Evolutionary conservation across 2,797 vertebrate genomes (phyloP).

Genomic region (Masticophis lateralis): DNA sequence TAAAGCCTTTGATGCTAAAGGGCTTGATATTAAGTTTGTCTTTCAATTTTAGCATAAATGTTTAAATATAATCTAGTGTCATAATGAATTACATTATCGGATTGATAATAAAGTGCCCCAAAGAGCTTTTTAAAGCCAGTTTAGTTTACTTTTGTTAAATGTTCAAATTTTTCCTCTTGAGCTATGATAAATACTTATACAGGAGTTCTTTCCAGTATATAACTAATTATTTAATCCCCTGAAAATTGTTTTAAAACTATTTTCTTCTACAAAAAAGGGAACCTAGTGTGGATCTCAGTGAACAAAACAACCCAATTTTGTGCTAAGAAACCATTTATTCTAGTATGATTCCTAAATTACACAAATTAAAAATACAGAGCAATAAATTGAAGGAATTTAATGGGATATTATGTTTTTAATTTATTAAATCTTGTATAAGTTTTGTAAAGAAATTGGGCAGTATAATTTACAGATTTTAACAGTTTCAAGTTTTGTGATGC

Average conservation of each 20-base stretch:
- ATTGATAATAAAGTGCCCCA: conserved; percentile 16
- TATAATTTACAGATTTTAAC: conserved; percentile 46
- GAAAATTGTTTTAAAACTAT: conserved; percentile 33
- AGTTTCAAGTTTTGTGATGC: conserved; percentile 73
- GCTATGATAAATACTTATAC: conserved; percentile 26
- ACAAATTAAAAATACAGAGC: conserved; percentile 50
- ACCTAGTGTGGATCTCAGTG: conserved; percentile 32
- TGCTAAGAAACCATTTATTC: conserved; percentile 39
- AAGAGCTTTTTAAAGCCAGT: conserved; percentile 27
- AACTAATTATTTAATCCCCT: conserved; percentile 26
- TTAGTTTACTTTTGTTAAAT: conserved; percentile 48
- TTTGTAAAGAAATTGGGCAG: conserved; percentile 58
- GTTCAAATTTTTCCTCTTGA: conserved; percentile 30
- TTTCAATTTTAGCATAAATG: conserved; percentile 40
- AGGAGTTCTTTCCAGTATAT: conserved; percentile 33
- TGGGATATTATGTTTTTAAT: conserved; percentile 21
- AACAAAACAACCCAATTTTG: conserved; percentile 59
- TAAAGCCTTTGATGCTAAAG: conserved; percentile 24
- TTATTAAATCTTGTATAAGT: conserved; percentile 41
- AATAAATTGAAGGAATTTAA: conserved; percentile 39
- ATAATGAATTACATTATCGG: conserved; percentile 12
- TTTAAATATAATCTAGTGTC: conserved; percentile 46
- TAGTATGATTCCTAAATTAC: conserved; percentile 62
- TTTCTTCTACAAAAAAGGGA: conserved; percentile 31
- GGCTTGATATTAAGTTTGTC: conserved; percentile 26